Evolutionary conservation across 2,113 vertebrate species (phyloP).

Genomic region (Willisornis vidua): DNA sequence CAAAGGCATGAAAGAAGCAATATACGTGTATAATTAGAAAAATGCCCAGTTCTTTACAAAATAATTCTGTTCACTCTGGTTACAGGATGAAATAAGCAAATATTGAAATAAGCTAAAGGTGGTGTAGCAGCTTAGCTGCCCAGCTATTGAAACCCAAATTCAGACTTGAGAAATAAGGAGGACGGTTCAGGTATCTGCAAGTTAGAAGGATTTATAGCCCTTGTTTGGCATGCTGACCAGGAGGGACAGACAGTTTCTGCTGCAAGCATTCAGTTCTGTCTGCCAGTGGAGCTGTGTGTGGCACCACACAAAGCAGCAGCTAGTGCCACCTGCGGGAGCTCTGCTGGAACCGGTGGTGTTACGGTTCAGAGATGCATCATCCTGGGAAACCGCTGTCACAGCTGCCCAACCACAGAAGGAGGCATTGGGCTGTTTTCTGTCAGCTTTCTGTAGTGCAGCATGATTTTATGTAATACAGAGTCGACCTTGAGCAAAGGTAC

Average conservation of each 20-base stretch:
- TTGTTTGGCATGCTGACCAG: background rate
- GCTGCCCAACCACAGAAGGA: rapidly evolving
- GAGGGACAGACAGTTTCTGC: background rate
- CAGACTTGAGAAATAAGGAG: background rate
- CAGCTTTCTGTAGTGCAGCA: background rate
- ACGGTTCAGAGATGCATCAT: rapidly evolving
- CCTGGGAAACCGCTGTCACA: rapidly evolving
- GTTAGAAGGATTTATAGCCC: background rate
- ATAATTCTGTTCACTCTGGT: background rate
- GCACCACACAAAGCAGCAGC: background rate
- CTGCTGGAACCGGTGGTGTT: background rate
- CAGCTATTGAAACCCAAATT: background rate
- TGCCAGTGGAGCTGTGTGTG: background rate
- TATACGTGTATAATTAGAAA: background rate
- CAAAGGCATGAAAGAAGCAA: background rate
- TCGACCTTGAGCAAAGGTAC: background rate
- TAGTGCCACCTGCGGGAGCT: constrained; percentile 46
- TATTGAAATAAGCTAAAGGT: background rate
- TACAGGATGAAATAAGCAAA: background rate
- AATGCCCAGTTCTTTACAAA: background rate
- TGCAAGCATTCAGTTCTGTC: rapidly evolving
- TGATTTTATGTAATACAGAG: rapidly evolving
- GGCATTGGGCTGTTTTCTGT: rapidly evolving
- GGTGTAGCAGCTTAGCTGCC: background rate
- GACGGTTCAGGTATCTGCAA: background rate